Base-by-base conservation (phyloP, 2,113 vertebrate genomes). In the Paradoxurus hermaphroditus region DNA sequence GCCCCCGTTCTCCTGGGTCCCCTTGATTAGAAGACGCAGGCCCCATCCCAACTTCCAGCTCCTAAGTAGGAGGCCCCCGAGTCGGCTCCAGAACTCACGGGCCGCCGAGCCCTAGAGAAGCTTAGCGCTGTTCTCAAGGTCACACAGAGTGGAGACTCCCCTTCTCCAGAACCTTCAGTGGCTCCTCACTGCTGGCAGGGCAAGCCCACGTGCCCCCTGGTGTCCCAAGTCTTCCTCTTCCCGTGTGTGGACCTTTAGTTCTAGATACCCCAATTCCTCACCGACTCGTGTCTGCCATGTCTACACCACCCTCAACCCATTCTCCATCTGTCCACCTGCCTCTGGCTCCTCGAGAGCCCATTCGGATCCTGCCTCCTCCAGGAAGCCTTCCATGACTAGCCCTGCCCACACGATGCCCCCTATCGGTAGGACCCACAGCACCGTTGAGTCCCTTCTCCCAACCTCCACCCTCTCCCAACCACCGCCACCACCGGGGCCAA, bases 151-250 rank as follows among this genome's bases (percentile, higher is more conserved):
- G 18, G 65, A 77, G 51, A 70, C 6, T 44, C 10, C 34, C 44
- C 72, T 77, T 68, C 46, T 94, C 78, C 14, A 97, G 94, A 94
- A 87, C 51, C 56, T 92, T 78, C 53, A 34, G 2, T 62, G 49
- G 53, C 77, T 86, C 59, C 81, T 88, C 72, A 23, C 0, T 73
- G 44, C 73, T 21, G 53, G 15, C 36, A 88, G n/a, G 36, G 44
- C 19, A 46, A 34, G 65, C 49, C 63, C 73, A 75, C 0, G 1
- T 0, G 7, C 36, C 12, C 23, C 34, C 82, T 86, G 65, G 15
- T 31, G 2, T 13, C 23, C 34, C 11, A 51, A 63, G 25, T 16
- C 19, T 46, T 75, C 13, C 34, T 88, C 27, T 93, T 59, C 31
- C 41, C n/a, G n/a, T n/a, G 4, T 14, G 13, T 46, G 51, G 23